Base-by-base conservation (phyloP, 2,888 invertebrate genomes). In the Cephus pulcher region DNA sequence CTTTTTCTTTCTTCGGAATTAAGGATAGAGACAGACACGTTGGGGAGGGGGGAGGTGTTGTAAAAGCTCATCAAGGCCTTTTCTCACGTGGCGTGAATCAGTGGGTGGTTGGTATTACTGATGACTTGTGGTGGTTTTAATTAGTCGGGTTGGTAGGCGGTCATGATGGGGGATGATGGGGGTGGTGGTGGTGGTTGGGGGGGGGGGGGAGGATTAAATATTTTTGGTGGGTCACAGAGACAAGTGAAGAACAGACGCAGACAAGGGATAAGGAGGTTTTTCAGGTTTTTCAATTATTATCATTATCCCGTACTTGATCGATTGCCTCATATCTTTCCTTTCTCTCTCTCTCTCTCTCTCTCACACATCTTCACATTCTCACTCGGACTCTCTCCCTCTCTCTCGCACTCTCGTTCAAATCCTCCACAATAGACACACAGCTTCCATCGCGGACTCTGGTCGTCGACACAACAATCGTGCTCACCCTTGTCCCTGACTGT, bases 211-310 rank as follows among this genome's bases (percentile, higher is more conserved):
- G 35, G 11, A 12, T 70, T 74, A 77, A 76, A 81, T 80, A 56
- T 74, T 83, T 78, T 85, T 82, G 82, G 85, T 84, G 86, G 84
- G 84, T 84, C 81, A 76, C 78, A 83, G 78, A 87, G 85, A 86
- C 88, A 90, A 88, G 90, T 89, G 88, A 89, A 88, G 89, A 87
- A 89, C 87, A 90, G 91, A 92, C 91, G 90, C 89, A 92, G 91
- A 92, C 91, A 91, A 91, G 88, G 88, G 90, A 90, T 85, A 84
- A 87, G 90, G 88, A 86, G 80, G 81, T 56, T 56, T 23, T 56
- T 56, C 9, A 56, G 56, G 56, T 23, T 56, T 40, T 56, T 56
- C 15, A 56, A 56, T 56, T 56, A 56, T 56, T 56, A 56, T 56
- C 56, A 56, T 56, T 56, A 56, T 56, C 56, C 56, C 56, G 40